Percentiles rank a stretch among this genome's conserved stretches.
phyloP scores from a whole-genome alignment of 2,113 vertebrate genomes.

The Mesoclemmys tuberculata region DNA sequence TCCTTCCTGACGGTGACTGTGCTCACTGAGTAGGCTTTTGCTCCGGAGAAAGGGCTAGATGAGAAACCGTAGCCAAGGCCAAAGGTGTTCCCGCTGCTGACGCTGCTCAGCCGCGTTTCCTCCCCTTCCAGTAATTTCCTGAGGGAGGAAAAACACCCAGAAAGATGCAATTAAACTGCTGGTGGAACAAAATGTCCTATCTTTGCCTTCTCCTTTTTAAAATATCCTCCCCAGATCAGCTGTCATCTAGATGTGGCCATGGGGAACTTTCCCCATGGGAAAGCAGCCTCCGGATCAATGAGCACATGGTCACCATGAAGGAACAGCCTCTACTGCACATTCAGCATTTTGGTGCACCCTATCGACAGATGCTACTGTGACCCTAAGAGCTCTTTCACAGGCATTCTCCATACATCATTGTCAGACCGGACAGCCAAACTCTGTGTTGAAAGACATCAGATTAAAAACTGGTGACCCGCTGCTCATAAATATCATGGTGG shows the following conservation, averaged over 20 bases:
- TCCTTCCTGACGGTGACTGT: constrained; percentile 11
- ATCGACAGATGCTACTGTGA: background rate
- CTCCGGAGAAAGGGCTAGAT: constrained; percentile 29
- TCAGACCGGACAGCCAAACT: background rate
- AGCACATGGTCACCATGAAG: background rate
- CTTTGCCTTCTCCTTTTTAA: background rate
- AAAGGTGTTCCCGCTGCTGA: constrained; percentile 63
- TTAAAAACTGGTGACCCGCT: background rate
- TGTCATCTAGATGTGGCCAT: background rate
- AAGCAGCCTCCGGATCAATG: background rate
- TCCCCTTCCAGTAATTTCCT: constrained; percentile 89
- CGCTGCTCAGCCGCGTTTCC: constrained; percentile 83
- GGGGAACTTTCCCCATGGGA: background rate
- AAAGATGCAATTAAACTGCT: background rate
- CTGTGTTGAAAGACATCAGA: background rate
- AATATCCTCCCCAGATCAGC: background rate
- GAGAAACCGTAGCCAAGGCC: constrained; percentile 79
- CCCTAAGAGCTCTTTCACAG: background rate
- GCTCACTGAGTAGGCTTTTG: constrained; percentile 73
- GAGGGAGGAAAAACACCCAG: background rate
- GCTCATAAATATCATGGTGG: background rate
- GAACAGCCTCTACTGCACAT: background rate
- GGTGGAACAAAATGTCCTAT: background rate
- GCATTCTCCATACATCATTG: background rate
- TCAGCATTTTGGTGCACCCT: background rate